Conservation (phyloP, 2,888 invertebrate genomes). For the Nomada fabriciana region DNA sequence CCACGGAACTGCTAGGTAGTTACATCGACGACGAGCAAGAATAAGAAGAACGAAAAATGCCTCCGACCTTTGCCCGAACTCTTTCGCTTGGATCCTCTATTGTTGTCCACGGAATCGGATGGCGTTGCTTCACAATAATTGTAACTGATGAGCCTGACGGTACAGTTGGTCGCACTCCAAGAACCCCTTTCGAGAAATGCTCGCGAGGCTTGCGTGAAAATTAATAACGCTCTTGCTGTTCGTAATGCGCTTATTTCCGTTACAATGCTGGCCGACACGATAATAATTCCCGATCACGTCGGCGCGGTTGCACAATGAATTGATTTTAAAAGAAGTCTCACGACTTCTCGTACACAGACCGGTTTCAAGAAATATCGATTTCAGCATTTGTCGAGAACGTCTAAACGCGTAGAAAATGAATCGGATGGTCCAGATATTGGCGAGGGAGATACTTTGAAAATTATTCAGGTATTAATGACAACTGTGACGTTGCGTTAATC, state of each 20-base stretch:
- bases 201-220: constrained; percentile 21
- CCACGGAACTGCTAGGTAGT: constrained; percentile 5
- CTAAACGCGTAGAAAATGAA: not conserved
- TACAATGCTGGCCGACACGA: not conserved
- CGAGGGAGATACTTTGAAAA: not conserved
- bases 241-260: not conserved
- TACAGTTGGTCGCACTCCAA: constrained; percentile 29
- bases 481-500: not conserved
- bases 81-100: not conserved
- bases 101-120: not conserved
- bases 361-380: too few relatives aligned
- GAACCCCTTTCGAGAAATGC: constrained; percentile 5
- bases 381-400: too few relatives aligned
- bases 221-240: constrained; percentile 20
- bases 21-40: not conserved
- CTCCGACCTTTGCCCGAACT: not conserved
- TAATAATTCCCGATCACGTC: not conserved
- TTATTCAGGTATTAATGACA: not conserved
- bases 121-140: constrained; percentile 17
- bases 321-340: too few relatives aligned
- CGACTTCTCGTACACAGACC: too few relatives aligned
- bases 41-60: constrained; percentile 4
- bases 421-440: not conserved
- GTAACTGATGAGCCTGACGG: constrained; percentile 5
- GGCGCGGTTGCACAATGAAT: too few relatives aligned